Percentiles rank a stretch among this genome's conserved stretches.
Conservation (phyloP, 2,797 vertebrate genomes). For the Natrix natrix region DNA sequence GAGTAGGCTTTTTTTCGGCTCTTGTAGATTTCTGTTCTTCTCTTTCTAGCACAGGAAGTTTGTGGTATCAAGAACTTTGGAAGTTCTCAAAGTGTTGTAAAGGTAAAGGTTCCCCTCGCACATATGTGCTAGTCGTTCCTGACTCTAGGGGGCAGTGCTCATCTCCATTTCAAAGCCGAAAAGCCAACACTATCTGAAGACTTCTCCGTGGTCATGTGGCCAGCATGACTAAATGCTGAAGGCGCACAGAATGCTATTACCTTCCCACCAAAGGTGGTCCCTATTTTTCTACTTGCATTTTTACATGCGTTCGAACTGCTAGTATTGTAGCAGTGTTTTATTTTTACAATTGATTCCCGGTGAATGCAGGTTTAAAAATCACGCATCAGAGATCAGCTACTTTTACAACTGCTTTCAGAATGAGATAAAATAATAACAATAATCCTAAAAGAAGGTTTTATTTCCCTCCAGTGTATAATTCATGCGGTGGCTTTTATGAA, state of each 20-base stretch:
- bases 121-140: too few species aligned
- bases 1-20: background rate
- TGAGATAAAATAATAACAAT: background rate
- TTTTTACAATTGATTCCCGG: too few species aligned
- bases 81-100: background rate
- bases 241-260: too few species aligned
- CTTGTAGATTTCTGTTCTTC: background rate
- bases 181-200: too few species aligned
- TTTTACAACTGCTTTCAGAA: background rate
- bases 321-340: background rate
- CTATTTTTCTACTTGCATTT: too few species aligned
- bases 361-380: background rate
- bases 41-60: background rate
- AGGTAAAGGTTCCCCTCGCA: too few species aligned
- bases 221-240: too few species aligned
- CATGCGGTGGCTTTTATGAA: background rate
- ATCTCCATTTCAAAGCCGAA: too few species aligned
- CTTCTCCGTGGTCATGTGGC: too few species aligned
- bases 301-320: too few species aligned
- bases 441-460: background rate
- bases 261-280: too few species aligned
- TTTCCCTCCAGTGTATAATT: background rate
- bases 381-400: background rate
- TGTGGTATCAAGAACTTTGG: constrained; percentile 45
- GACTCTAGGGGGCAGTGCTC: too few species aligned